Evolutionary conservation across 2,797 vertebrate genomes (phyloP).

Genomic region (Onychomys leucogaster): DNA sequence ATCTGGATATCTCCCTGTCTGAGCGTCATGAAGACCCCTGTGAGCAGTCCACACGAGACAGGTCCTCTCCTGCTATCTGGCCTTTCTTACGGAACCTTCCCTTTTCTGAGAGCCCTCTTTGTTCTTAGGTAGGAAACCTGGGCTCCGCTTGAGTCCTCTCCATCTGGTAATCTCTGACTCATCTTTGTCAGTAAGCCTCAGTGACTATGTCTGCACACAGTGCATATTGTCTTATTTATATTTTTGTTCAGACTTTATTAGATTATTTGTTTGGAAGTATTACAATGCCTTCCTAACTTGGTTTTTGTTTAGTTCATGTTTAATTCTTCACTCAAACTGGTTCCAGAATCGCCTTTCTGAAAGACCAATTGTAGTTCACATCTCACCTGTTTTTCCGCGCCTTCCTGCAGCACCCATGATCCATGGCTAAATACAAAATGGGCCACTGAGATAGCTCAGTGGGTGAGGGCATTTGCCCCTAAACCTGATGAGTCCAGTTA

Average conservation of each 20-base stretch:
- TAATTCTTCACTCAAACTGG: neutral
- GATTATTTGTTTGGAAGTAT: neutral
- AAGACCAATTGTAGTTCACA: neutral
- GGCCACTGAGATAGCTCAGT: neutral
- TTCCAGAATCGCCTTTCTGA: conserved; percentile 1
- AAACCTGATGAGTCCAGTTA: neutral
- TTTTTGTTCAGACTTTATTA: neutral
- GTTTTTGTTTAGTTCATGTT: neutral
- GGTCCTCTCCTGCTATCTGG: too few species aligned
- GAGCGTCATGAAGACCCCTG: neutral
- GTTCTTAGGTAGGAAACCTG: neutral
- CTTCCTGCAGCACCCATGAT: neutral
- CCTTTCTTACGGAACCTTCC: neutral
- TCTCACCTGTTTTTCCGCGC: neutral
- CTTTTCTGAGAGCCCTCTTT: neutral
- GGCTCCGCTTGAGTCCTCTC: neutral
- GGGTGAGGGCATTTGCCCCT: neutral
- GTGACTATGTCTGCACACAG: neutral
- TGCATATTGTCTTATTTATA: neutral
- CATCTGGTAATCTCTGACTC: neutral
- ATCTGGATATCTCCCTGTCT: neutral
- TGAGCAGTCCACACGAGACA: neutral
- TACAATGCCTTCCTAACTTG: neutral
- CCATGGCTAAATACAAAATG: neutral
- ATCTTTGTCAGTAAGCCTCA: neutral